Evolutionary conservation across 2,888 invertebrate species (phyloP).

Genomic region (Cryptus armator): DNA sequence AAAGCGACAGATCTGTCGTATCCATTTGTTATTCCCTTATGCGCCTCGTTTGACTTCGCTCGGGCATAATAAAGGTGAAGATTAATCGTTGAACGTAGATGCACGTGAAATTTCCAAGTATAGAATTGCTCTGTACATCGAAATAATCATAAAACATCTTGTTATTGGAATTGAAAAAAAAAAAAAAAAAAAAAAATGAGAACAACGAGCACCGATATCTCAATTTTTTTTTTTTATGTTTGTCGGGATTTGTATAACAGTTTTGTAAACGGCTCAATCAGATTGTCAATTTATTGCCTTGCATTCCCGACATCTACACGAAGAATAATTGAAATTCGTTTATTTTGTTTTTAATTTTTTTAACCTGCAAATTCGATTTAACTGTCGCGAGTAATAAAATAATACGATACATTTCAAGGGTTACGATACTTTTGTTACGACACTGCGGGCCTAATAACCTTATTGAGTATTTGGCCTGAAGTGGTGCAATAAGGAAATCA

Average conservation of each 20-base stretch:
- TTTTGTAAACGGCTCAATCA: too few relatives aligned
- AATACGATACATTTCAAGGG: too few relatives aligned
- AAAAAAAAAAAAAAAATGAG: background rate
- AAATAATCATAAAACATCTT: background rate
- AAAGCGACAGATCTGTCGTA: conserved; percentile 19
- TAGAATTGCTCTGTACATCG: background rate
- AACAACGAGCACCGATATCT: background rate
- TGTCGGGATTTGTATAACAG: background rate
- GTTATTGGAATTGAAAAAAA: background rate
- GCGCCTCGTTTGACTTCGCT: background rate
- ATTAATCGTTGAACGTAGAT: background rate
- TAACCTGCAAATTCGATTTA: too few relatives aligned
- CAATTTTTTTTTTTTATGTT: background rate
- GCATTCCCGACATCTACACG: too few relatives aligned
- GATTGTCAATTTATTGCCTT: too few relatives aligned
- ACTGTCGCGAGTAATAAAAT: too few relatives aligned
- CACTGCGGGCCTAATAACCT: too few relatives aligned
- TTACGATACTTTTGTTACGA: too few relatives aligned
- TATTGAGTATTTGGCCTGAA: too few relatives aligned
- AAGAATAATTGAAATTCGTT: too few relatives aligned
- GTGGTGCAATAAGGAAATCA: too few relatives aligned
- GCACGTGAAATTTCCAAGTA: conserved; percentile 13
- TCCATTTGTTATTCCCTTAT: background rate
- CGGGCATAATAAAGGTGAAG: background rate
- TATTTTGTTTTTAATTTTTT: too few relatives aligned